These are phyloP conservation scores for Simalia tracyae DNA, from an alignment of 2,797 vertebrate species.

Conservation along the genomic window DNA sequence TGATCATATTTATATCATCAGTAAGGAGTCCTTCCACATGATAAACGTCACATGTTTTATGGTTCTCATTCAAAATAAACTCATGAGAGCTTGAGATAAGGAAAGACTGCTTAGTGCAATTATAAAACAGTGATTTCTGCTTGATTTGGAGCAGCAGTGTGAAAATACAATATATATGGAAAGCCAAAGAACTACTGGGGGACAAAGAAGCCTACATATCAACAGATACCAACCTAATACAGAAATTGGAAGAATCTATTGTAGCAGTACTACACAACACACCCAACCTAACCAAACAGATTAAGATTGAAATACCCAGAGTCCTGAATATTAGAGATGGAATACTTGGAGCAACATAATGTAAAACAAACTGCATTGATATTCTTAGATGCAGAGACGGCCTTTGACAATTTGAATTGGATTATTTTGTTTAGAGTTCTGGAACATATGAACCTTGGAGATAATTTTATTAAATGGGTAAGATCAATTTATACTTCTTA, in stretches of 20 bases:
- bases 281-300: background rate
- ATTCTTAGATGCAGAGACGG: too few relatives aligned
- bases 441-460: too few relatives aligned
- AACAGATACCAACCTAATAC: background rate
- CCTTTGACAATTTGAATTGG: too few relatives aligned
- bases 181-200: background rate
- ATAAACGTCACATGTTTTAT: slow-evolving; percentile 18
- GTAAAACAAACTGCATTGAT: too few relatives aligned
- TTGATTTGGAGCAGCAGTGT: background rate
- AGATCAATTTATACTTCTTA: too few relatives aligned
- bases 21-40: slow-evolving; percentile 4
- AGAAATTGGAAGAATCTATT: background rate
- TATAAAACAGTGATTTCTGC: background rate
- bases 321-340: too few relatives aligned
- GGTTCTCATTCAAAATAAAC: slow-evolving; percentile 17
- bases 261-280: background rate
- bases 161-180: background rate
- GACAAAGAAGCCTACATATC: background rate
- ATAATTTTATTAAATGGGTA: too few relatives aligned
- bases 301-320: too few relatives aligned
- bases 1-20: slow-evolving; percentile 12
- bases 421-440: too few relatives aligned
- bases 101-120: background rate
- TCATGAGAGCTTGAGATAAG: background rate
- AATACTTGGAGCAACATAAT: too few relatives aligned